Conservation (phyloP, 2,797 vertebrate species). For the Carapus acus region DNA sequence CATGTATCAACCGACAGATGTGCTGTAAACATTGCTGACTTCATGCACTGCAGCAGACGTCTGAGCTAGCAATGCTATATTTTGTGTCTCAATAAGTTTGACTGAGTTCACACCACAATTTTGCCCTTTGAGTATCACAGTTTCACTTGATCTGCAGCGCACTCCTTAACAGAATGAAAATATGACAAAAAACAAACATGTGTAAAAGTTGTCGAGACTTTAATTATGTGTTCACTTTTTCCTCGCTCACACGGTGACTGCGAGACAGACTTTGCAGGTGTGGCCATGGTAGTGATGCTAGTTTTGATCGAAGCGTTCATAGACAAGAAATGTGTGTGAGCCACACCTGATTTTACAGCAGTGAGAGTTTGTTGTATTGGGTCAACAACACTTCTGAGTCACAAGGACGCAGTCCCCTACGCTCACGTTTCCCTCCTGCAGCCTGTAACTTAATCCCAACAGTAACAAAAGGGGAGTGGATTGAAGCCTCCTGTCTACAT, state of each 20-base stretch:
- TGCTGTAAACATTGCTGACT: constrained; percentile 41
- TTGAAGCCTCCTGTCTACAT: too few relatives aligned
- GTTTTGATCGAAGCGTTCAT: background rate
- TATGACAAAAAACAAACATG: too few relatives aligned
- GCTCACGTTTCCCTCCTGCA: background rate
- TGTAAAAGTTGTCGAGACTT: too few relatives aligned
- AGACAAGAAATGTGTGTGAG: background rate
- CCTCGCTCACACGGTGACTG: too few relatives aligned
- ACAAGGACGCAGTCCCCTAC: background rate
- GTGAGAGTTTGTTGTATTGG: constrained; percentile 2
- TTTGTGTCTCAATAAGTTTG: background rate
- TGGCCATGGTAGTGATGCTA: background rate
- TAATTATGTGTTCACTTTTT: too few relatives aligned
- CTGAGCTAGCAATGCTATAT: constrained; percentile 45
- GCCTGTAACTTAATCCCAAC: background rate
- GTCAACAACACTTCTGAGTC: too few relatives aligned
- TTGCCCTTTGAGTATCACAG: background rate
- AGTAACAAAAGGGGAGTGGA: background rate
- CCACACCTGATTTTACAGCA: background rate
- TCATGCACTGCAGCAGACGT: constrained; percentile 8
- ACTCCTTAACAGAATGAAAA: too few relatives aligned
- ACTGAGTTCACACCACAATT: background rate
- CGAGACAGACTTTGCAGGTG: too few relatives aligned
- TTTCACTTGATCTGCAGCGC: background rate
- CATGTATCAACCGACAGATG: too few relatives aligned